These are phyloP conservation scores for Agrotis exclamationis DNA, from an alignment of 2,888 invertebrate species.

Conservation along the genomic window DNA sequence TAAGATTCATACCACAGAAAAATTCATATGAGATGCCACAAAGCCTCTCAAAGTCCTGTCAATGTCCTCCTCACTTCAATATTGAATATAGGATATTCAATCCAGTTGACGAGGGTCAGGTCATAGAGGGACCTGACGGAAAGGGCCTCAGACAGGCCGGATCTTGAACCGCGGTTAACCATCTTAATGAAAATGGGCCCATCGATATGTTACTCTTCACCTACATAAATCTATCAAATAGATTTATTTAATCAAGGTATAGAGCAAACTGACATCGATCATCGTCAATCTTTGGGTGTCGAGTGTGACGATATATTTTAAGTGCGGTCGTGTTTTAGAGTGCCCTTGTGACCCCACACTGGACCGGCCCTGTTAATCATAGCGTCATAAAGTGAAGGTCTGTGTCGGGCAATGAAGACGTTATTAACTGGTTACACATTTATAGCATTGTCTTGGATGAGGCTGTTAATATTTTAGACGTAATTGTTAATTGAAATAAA, in stretches of 20 bases:
- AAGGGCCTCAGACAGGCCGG: neutral
- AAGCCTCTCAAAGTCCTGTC: neutral
- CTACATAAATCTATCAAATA: conserved; percentile 42
- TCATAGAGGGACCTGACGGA: conserved; percentile 5
- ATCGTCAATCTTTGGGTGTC: conserved; percentile 10
- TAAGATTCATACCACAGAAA: neutral
- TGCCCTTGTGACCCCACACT: neutral
- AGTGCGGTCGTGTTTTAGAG: neutral
- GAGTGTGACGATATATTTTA: neutral
- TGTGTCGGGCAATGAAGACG: neutral
- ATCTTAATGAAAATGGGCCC: conserved; percentile 50
- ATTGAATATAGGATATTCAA: conserved; percentile 34
- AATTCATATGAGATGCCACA: neutral
- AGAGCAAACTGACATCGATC: neutral
- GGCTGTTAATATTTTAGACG: no score
- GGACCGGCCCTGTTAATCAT: neutral
- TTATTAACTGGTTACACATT: neutral
- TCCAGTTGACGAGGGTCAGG: conserved; percentile 46
- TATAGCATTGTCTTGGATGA: no score
- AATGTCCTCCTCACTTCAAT: neutral
- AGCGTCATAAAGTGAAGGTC: neutral
- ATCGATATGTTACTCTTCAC: conserved; percentile 14
- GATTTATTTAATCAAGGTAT: conserved; percentile 38
- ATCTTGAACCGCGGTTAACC: conserved; percentile 34
- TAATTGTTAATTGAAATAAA: no score